phyloP scores from a whole-genome alignment of 2,113 vertebrate genomes.

The Misgurnus anguillicaudatus region DNA sequence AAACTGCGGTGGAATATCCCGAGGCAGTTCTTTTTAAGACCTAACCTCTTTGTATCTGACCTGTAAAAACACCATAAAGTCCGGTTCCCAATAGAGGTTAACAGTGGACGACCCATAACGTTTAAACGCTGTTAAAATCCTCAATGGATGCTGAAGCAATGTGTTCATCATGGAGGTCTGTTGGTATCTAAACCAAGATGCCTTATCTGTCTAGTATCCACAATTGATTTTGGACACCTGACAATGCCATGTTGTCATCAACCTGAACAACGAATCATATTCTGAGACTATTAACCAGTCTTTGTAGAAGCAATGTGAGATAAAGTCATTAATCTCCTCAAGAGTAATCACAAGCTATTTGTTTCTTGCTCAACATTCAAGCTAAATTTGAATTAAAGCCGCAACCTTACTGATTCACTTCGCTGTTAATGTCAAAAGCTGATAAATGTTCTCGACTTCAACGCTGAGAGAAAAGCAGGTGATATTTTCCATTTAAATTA shows the following conservation, averaged over 20 bases:
- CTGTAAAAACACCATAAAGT: slow-evolving; percentile 14
- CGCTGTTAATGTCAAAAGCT: slow-evolving; percentile 30
- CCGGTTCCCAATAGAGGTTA: background rate
- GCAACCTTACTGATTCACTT: slow-evolving; percentile 23
- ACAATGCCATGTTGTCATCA: background rate
- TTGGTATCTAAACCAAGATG: background rate
- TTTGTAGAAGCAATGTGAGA: slow-evolving; percentile 33
- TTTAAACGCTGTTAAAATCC: slow-evolving; percentile 32
- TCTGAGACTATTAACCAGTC: slow-evolving; percentile 5
- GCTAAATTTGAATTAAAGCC: slow-evolving; percentile 63
- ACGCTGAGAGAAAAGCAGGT: slow-evolving; percentile 20
- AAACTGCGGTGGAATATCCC: slow-evolving; percentile 1
- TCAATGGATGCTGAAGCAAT: slow-evolving; percentile 29
- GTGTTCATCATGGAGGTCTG: background rate
- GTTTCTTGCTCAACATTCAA: slow-evolving; percentile 39
- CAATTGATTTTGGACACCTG: no score
- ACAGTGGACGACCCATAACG: background rate
- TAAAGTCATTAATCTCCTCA: slow-evolving; percentile 57
- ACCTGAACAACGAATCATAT: background rate
- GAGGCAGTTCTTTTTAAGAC: background rate
- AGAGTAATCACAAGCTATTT: slow-evolving; percentile 46
- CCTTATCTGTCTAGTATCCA: no score
- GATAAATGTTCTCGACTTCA: slow-evolving; percentile 35
- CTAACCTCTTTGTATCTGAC: background rate
- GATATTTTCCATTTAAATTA: slow-evolving; percentile 27